Conservation (phyloP, 2,888 invertebrate species). For the Drosophila algonquin region DNA sequence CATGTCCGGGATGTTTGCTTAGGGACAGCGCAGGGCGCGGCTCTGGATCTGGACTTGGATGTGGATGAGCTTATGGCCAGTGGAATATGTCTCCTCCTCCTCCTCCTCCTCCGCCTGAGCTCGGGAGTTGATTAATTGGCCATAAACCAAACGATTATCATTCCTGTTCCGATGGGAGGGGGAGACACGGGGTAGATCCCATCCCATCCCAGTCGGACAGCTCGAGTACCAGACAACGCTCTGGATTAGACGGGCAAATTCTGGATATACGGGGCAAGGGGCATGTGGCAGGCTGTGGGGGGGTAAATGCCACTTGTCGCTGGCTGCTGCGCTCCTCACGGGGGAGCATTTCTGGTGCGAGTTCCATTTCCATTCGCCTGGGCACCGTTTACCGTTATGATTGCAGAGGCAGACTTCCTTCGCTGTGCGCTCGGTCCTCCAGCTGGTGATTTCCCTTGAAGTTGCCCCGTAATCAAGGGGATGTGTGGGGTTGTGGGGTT, state of each 20-base stretch:
- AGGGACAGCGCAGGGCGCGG: conserved; percentile 28
- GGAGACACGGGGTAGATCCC: conserved; percentile 2
- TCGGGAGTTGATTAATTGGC: conserved; percentile 66
- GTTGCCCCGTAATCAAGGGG: conserved; percentile 64
- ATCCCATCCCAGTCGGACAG: not conserved
- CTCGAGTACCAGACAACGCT: conserved; percentile 8
- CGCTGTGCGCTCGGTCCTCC: not conserved
- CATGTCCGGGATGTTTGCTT: conserved; percentile 47
- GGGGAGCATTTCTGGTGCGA: conserved; percentile 23
- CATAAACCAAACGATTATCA: conserved; percentile 70
- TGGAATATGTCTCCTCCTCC: no score
- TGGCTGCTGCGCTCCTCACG: conserved; percentile 5
- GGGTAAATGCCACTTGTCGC: conserved; percentile 37
- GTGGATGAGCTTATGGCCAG: conserved; percentile 25
- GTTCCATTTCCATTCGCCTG: conserved; percentile 30
- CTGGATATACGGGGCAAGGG: conserved; percentile 14
- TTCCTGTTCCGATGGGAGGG: conserved; percentile 24
- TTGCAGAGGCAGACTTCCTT: conserved; percentile 53
- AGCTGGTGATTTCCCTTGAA: conserved; percentile 54
- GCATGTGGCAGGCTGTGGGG: not conserved
- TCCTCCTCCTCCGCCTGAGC: conserved; percentile 1
- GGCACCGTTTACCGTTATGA: conserved; percentile 68
- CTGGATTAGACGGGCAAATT: conserved; percentile 24
- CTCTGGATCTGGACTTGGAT: conserved; percentile 20
- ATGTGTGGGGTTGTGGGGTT: conserved; percentile 1